Evolutionary conservation across 2,888 invertebrate genomes (phyloP), one percentile per base, ranked within the genome.

Genomic region (Ophion ventricosus): DNA sequence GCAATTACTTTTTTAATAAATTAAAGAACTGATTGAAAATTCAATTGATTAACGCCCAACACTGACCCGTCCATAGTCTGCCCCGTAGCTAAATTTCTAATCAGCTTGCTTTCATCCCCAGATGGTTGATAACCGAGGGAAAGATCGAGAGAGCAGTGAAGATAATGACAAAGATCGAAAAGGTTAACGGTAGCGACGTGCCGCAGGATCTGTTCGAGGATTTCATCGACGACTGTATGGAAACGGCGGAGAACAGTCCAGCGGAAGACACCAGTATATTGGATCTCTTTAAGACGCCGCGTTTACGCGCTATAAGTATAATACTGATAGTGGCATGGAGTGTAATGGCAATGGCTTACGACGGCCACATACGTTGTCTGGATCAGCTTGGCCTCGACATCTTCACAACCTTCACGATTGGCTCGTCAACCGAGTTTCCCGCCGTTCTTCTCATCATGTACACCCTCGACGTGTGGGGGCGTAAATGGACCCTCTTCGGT

Each of bases 341-440:
- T 96, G 95, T 96, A 17, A 97, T 97, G 81, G 96, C 97, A 0
- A 92, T 97, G 90, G 96, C 97, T 0, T 97, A 97, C 92, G 97
- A 97, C 90, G 97, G 97, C 0, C 97, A 97, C 91, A 97, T 97
- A 17, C 94, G 97, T 89, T 97, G 97, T 90, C 97, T 97, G 0
- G 96, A 97, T 0, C 96, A 96, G 0, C 92, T 97, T 35, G 97
- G 97, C 0, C 92, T 97, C 89, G 96, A 97, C 88, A 95, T 97
- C 8, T 97, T 97, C 92, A 91, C 97, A 70, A 97, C 97, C 0
- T 97, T 97, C 92, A 97, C 97, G 0, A 95, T 97, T 4, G 97
- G 97, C 0, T 96, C 96, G 0, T 96, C 96, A 3, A 97, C 97
- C 0, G 97, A 97, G 90, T 93, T 97, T 61, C 97, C 97, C 0